Evolutionary conservation across 2,797 vertebrate species (phyloP), one percentile per base, ranked within the genome.

Genomic region (Hyperoplus lanceolatus): DNA sequence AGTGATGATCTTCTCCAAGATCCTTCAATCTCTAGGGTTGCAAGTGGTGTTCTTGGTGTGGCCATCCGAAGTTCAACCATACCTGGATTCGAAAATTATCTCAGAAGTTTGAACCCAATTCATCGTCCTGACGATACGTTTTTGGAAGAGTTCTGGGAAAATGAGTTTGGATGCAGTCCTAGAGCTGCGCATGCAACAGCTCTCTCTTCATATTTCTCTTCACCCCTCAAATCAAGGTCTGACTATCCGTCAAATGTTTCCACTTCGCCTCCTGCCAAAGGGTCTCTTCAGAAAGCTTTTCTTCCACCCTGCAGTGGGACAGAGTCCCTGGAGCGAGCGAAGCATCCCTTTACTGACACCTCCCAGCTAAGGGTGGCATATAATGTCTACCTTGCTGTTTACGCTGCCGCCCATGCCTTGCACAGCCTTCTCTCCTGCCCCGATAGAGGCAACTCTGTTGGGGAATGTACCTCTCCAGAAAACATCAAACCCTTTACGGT

Each of bases 371-470:
- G 92, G 46, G 73, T 88, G 38, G 54, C 89, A 1, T 91, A 95
- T 64, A 95, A 93, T 43, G 82, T 94, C 13, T 95, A 95, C 78
- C 84, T 94, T 38, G 94, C 93, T 66, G 92, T 94, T 75, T 93
- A 94, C 66, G 93, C 92, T n/a, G 92, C 89, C 21, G 93, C 94
- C 6, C 84, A 94, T 48, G 92, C 93, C 15, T 80, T 95, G 9
- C 94, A 94, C 76, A 90, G 84, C 29, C 85, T 94, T 54, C 86
- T 92, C 29, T 78, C 68, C 8, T 95, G 94, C 80, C 65, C 84
- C 11, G 39, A 74, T 5, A 50, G 7, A 67, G 65, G 80, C 29
- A 62, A 9, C 5, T 53, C 70, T 50, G 29, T 29, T 29, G 29
- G 38, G n/a, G 42, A 71, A 7, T 90, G 92, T 45, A 82, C 80